A percentile compares a stretch with the other conserved stretches of the same genome.
These are phyloP conservation scores for Microcebus jonahi DNA, from an alignment of 2,113 vertebrate species.

Conservation along the genomic window DNA sequence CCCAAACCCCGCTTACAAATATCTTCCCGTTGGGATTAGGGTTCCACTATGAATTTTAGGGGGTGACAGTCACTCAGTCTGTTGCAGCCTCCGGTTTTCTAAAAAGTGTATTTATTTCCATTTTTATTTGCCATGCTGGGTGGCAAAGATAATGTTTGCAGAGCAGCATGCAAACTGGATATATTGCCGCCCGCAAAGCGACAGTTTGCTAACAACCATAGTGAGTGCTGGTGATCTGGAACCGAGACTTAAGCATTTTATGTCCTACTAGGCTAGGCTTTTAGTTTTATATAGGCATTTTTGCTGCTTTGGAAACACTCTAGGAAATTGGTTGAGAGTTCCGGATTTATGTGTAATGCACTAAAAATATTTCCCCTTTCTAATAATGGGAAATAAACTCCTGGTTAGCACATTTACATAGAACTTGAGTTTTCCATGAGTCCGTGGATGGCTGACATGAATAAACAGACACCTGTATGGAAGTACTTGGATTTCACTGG, in stretches of 20 bases:
- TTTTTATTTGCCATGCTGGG: background rate
- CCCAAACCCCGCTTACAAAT: background rate
- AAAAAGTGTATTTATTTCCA: background rate
- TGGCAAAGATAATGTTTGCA: background rate
- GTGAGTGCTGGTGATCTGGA: background rate
- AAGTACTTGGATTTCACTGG: background rate
- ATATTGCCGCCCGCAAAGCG: background rate
- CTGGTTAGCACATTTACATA: background rate
- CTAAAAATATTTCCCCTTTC: background rate
- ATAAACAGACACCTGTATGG: fast-evolving
- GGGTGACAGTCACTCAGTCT: background rate
- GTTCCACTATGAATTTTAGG: background rate
- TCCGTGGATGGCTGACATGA: fast-evolving
- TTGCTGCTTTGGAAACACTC: background rate
- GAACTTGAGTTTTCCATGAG: background rate
- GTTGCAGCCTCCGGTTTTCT: background rate
- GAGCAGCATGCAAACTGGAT: background rate
- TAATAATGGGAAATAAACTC: background rate
- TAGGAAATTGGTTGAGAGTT: background rate
- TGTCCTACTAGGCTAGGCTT: too few species aligned
- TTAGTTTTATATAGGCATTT: background rate
- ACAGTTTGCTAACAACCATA: fast-evolving
- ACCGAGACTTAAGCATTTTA: background rate
- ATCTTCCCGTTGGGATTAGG: too few species aligned
- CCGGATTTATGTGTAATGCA: background rate